Conservation (phyloP, 2,113 vertebrate species). For the Pelobates fuscus region DNA sequence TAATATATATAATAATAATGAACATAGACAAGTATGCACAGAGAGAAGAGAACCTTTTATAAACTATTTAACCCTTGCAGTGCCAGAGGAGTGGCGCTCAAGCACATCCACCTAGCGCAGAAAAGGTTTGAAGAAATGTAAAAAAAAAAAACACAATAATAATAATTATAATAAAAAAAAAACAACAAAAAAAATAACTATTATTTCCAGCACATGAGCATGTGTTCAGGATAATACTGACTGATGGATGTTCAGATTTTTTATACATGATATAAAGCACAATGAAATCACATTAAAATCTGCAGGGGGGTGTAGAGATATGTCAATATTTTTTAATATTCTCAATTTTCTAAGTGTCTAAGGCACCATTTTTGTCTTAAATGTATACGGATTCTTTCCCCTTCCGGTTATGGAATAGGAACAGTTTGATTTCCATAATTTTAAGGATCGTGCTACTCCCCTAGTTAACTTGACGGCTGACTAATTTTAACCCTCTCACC, state of each 20-base stretch:
- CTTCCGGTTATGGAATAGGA: too few relatives aligned
- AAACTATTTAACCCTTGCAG: not conserved
- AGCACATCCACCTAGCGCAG: not conserved
- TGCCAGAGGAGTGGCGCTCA: not conserved
- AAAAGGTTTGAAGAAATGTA: constrained; percentile 9
- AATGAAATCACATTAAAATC: not conserved
- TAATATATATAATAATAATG: constrained; percentile 25
- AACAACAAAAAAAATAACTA: not conserved
- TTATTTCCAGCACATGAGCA: constrained; percentile 41
- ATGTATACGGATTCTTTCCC: too few relatives aligned
- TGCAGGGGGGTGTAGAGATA: constrained; percentile 16
- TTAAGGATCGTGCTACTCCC: constrained; percentile 2
- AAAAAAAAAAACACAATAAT: not conserved
- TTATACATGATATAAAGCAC: constrained; percentile 30
- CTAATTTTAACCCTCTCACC: not conserved
- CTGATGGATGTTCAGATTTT: not conserved
- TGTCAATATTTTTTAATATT: constrained; percentile 16
- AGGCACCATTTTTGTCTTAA: constrained; percentile 43
- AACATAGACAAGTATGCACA: constrained; percentile 22
- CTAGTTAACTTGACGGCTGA: not conserved
- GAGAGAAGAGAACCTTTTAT: constrained; percentile 37
- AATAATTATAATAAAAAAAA: constrained; percentile 11
- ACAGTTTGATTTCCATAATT: not conserved
- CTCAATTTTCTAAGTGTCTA: constrained; percentile 39
- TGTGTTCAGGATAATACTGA: constrained; percentile 40